Base-by-base conservation (phyloP, 2,797 vertebrate species). In the Helarctos malayanus region DNA sequence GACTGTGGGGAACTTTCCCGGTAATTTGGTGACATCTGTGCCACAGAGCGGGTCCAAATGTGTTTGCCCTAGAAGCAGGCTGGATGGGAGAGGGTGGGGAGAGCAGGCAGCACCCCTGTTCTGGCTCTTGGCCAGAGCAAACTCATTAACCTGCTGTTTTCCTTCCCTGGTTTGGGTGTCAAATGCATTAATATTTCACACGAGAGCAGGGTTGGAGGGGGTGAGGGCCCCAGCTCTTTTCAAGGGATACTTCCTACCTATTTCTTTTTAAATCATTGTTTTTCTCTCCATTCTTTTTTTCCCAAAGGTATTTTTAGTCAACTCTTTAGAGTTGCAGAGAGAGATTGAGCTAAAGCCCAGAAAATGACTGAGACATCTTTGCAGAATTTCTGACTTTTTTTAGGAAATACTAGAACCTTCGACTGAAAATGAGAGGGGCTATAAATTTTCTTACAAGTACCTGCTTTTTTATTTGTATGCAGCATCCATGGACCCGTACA, bases 251-350 rank as follows among this genome's bases (percentile, higher is more conserved):
- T 79, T 75, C 59, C 73, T 78, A 35, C 57, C 41, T 73, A 15
- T 85, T 90, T 94, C 68, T 49, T 76, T 92, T 61, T 38, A 83
- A 78, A 32, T 76, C 81, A 32, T 73, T 16, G 3, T 61, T 96
- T 94, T 91, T 38, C n/a, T 84, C 59, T 86, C 57, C 56, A 41
- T 54, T 71, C 71, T 41, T 82, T 93, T 35, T 82, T 71, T 10
- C 73, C 32, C 45, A 87, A 56, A 94, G 75, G 47, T 97, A 95
- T 96, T 98, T 98, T 96, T 96, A 89, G 75, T 73, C 45, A 91
- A 13, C 29, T 91, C 63, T 73, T 91, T 91, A 57, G 38, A 92
- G 56, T n/a, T 88, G 18, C 80, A 59, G 85, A 95, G 61, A 90
- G 68, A 95, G 45, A 86, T 73, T 84, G 75, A 93, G 79, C 52